These are phyloP conservation scores for Ciconia nigra DNA, from an alignment of 2,797 vertebrate species.

Conservation along the genomic window DNA sequence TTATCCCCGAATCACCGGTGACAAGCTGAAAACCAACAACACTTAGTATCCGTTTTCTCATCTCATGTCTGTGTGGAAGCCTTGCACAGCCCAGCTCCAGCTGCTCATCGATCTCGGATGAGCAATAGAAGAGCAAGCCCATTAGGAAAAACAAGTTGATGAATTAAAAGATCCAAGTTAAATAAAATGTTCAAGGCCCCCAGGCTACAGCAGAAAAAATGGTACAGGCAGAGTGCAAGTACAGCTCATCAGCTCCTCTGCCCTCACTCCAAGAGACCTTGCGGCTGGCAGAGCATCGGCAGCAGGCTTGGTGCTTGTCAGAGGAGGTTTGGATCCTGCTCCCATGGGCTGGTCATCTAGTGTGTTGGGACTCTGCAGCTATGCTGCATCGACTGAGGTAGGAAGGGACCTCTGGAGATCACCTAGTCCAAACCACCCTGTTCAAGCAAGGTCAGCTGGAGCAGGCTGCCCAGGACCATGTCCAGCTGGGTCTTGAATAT, in stretches of 20 bases:
- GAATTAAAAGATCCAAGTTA: slow-evolving; percentile 41
- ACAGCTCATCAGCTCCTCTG: not conserved
- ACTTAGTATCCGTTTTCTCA: not conserved
- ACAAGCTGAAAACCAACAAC: not conserved
- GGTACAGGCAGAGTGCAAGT: not conserved
- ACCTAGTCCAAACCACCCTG: not conserved
- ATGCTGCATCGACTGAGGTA: not conserved
- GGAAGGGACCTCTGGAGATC: not conserved
- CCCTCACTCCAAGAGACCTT: not conserved
- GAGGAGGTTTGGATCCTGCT: not conserved
- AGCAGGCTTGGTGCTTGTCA: not conserved
- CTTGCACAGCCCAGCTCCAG: not conserved
- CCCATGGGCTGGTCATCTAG: not conserved
- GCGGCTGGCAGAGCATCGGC: not conserved
- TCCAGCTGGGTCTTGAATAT: not conserved
- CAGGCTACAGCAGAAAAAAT: not conserved
- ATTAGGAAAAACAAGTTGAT: slow-evolving; percentile 18
- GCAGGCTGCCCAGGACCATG: not conserved
- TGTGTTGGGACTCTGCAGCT: not conserved
- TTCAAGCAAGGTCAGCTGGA: not conserved
- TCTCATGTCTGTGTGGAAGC: not conserved
- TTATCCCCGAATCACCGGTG: not conserved
- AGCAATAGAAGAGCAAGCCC: not conserved
- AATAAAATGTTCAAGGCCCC: slow-evolving; percentile 18
- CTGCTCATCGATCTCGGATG: not conserved